Percentiles rank a stretch among this genome's conserved stretches.
These are phyloP conservation scores for Melanocharis versteri DNA, from an alignment of 2,113 vertebrate species.

Conservation along the genomic window DNA sequence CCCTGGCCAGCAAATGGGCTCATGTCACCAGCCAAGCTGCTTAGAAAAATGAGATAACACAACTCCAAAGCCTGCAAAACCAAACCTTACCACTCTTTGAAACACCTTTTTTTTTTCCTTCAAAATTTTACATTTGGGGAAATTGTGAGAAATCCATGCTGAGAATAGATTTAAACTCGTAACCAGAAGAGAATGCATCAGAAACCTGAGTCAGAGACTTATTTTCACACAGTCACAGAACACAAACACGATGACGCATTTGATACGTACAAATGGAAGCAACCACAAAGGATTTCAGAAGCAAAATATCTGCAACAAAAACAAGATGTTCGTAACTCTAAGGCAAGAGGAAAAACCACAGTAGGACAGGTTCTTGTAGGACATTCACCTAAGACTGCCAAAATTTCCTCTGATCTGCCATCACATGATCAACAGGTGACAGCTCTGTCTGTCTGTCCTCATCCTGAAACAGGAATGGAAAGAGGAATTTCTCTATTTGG, in stretches of 20 bases:
- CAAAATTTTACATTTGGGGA: neutral
- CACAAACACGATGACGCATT: neutral
- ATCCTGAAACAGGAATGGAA: neutral
- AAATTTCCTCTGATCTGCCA: neutral
- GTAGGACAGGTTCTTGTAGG: neutral
- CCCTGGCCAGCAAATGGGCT: neutral
- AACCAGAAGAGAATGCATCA: neutral
- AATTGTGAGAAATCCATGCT: neutral
- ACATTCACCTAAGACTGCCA: neutral
- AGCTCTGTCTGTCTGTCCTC: neutral
- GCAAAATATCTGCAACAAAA: neutral
- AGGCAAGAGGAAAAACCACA: neutral
- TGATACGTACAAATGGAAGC: neutral
- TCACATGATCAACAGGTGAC: neutral
- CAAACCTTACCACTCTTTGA: neutral
- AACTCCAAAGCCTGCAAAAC: neutral
- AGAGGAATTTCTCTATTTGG: neutral
- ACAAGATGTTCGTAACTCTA: neutral
- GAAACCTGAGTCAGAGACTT: neutral
- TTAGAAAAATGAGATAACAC: neutral
- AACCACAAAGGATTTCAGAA: neutral
- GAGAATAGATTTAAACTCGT: neutral
- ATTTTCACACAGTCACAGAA: neutral
- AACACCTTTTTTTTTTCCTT: neutral
- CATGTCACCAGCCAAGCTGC: neutral